Base-by-base conservation (phyloP, 2,888 invertebrate genomes). In the Scrobipalpa atriplicella region DNA sequence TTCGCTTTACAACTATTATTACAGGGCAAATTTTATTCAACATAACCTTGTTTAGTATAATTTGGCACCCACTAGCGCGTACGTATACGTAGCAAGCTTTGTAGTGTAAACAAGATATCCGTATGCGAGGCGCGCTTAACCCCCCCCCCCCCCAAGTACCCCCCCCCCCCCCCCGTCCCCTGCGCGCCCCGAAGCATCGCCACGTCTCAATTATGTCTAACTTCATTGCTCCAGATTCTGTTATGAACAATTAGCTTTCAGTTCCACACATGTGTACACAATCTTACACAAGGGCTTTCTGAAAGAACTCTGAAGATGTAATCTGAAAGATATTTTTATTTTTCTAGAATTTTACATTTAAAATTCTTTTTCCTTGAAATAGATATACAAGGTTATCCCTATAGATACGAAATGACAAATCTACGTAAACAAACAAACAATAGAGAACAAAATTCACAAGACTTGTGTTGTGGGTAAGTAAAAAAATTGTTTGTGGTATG, bases 121-220 rank as follows among this genome's bases (percentile, higher is more conserved):
- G 86, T 86, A 89, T 88, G 85, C 87, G 79, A 83, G 81, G 78
- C 80, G 83, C 75, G 85, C 80, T 71, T 70, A 6, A 11, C 8
- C 54, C 18, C 9, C 54, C 18, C 51, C n/a, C 51, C 51, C 51
- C 51, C 19, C 18, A 16, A 1, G 75, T n/a, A 78, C 83, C 86
- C 86, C 80, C 75, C 11, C 16, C 75, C 11, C 16, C 11, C 13
- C 11, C 21, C 5, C 21, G 21, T 6, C 54, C 54, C 54, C 13
- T 1, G 13, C 73, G 78, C 74, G 78, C 83, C 86, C 86, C 80
- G 79, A 83, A 85, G 83, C 82, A 83, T 82, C 79, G 81, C 81
- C 83, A 81, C 83, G 81, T 83, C 84, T 86, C 87, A 87, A 87
- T 90, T 89, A 90, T 86, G 79, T 82, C 84, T 86, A 88, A 89